Evolutionary conservation across 2,113 vertebrate species (phyloP), one percentile per base, ranked within the genome.

Genomic region (Uropsilus gracilis): DNA sequence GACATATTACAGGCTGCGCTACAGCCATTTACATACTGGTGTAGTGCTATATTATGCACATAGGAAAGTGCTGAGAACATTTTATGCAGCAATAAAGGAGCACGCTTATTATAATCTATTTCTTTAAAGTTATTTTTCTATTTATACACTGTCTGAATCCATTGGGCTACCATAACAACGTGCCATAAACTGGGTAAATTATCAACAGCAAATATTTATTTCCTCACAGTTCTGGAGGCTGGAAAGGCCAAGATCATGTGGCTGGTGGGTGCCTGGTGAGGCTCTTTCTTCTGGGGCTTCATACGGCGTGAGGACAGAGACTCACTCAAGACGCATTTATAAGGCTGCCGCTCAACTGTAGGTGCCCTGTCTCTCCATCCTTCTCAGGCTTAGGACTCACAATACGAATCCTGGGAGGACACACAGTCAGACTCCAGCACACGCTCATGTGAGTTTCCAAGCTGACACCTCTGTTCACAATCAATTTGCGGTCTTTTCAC

Each of bases 41-140:
- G 7, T 69, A 42, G 39, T 61, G 66, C 7, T 73, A 7, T 73
- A 92, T 44, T 75, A 73, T 24, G 64, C 61, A 93, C 32, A 50
- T 81, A 91, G 55, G 68, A 73, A 90, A 50, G 16, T 48, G 69
- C 68, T 81, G 30, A 73, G 42, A 86, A 34, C 22, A 86, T 83
- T 78, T 91, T 93, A 93, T 89, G 37, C 16, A 86, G 84, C 63
- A 86, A 83, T 91, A 89, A 96, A 93, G 7, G 48, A 88, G 42
- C 32, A 63, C 89, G 48, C 30, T 93, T 94, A 89, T 86, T 94
- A 76, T 77, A 91, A 94, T 81, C 48, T 73, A 83, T 78, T 95
- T 89, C 77, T 91, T 30, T 55, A n/a, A 90, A 93, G 73, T 89
- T 93, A 85, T 59, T 93, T 48, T 84, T 88, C 28, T 42, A 86